Evolutionary conservation across 2,797 vertebrate genomes (phyloP).

Genomic region (Luscinia megarhynchos): DNA sequence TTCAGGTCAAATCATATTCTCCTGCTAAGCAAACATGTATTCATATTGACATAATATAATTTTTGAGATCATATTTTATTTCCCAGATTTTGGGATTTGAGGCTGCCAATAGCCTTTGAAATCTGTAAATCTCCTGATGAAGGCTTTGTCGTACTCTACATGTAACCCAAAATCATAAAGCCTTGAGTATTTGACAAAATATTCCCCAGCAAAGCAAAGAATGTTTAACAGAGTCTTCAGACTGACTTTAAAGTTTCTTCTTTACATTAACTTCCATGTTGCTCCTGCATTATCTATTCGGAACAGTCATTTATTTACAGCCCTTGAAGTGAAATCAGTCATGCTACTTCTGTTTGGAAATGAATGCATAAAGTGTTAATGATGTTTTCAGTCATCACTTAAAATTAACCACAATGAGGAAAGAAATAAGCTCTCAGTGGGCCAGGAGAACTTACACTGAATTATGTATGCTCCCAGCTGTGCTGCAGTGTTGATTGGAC

Average conservation of each 20-base stretch:
- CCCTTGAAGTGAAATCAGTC: neutral
- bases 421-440: neutral
- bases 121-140: neutral
- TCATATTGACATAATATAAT: neutral
- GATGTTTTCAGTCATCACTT: neutral
- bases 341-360: neutral
- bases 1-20: neutral
- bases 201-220: neutral
- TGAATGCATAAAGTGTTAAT: neutral
- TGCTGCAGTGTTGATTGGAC: conserved; percentile 76
- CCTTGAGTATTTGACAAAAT: neutral
- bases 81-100: neutral
- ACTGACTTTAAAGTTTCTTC: neutral
- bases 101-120: neutral
- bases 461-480: conserved; percentile 85
- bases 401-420: neutral
- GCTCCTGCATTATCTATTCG: neutral
- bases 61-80: neutral
- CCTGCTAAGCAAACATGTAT: neutral
- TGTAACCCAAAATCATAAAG: neutral
- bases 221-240: neutral
- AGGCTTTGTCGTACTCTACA: neutral
- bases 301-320: neutral
- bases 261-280: neutral
- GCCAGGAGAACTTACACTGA: conserved; percentile 80